phyloP scores from a whole-genome alignment of 2,797 vertebrate species.

The Platalea minor region DNA sequence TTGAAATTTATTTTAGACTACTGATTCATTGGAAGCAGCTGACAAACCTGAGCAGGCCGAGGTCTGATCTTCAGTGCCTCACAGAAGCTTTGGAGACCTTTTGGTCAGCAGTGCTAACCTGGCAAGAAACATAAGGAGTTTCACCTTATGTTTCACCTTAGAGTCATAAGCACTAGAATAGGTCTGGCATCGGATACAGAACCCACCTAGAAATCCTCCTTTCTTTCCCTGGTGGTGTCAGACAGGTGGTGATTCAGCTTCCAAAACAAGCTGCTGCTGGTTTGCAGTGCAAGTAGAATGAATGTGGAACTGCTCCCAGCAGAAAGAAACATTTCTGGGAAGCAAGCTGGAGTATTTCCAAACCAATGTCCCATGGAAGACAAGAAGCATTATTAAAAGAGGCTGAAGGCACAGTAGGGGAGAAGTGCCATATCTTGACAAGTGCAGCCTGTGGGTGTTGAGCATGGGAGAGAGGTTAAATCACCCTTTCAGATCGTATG shows the following conservation, averaged over 20 bases:
- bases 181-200: not conserved
- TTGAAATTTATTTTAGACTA: slow-evolving; percentile 1
- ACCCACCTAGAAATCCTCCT: slow-evolving; percentile 8
- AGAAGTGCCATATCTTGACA: slow-evolving; percentile 58
- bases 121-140: not conserved
- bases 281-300: slow-evolving; percentile 33
- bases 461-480: slow-evolving; percentile 50
- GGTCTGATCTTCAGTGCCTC: not conserved
- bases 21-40: slow-evolving; percentile 28
- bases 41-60: not conserved
- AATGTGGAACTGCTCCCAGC: slow-evolving; percentile 34
- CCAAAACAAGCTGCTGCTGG: slow-evolving; percentile 57
- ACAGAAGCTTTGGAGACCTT: not conserved
- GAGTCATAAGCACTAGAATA: not conserved
- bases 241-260: slow-evolving; percentile 65
- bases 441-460: slow-evolving; percentile 54
- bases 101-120: not conserved
- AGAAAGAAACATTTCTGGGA: slow-evolving; percentile 59
- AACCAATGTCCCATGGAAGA: slow-evolving; percentile 55
- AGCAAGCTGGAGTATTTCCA: slow-evolving; percentile 55
- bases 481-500: slow-evolving; percentile 47
- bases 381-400: slow-evolving; percentile 51
- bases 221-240: not conserved
- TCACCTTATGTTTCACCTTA: no score
- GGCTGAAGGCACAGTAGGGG: slow-evolving; percentile 35